phyloP scores from a whole-genome alignment of 2,888 invertebrate species.

The Tiliacea citrago region DNA sequence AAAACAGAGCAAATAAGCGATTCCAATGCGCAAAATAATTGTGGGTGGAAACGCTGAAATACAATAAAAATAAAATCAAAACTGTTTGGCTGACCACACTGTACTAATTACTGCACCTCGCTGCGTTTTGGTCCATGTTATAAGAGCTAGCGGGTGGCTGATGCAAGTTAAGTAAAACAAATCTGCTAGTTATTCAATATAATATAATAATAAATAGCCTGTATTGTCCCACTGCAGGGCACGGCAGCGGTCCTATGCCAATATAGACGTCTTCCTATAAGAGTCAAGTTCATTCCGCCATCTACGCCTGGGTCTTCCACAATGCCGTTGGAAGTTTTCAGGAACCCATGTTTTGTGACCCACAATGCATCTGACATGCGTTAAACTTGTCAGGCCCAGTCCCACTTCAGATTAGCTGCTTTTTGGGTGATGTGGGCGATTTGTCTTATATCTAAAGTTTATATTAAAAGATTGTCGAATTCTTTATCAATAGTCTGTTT shows the following conservation, averaged over 20 bases:
- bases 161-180: neutral
- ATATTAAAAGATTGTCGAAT: neutral
- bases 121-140: slow-evolving; percentile 60
- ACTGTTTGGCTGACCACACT: slow-evolving; percentile 79
- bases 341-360: neutral
- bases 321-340: neutral
- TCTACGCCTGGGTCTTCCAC: neutral
- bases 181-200: no score
- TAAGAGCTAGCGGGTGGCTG: slow-evolving; percentile 32
- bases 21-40: slow-evolving; percentile 38
- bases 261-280: neutral
- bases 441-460: neutral
- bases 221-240: no score
- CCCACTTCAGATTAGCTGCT: neutral
- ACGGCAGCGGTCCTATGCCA: no score
- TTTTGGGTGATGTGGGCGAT: neutral
- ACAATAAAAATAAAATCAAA: slow-evolving; percentile 53
- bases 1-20: slow-evolving; percentile 13
- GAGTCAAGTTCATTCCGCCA: neutral
- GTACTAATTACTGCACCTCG: slow-evolving; percentile 78
- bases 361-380: no score
- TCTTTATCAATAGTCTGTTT: neutral
- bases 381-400: neutral
- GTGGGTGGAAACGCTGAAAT: slow-evolving; percentile 48
- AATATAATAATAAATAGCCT: neutral